Evolutionary conservation across 2,797 vertebrate species (phyloP).

Genomic region (Hydrocynus forskahlii): DNA sequence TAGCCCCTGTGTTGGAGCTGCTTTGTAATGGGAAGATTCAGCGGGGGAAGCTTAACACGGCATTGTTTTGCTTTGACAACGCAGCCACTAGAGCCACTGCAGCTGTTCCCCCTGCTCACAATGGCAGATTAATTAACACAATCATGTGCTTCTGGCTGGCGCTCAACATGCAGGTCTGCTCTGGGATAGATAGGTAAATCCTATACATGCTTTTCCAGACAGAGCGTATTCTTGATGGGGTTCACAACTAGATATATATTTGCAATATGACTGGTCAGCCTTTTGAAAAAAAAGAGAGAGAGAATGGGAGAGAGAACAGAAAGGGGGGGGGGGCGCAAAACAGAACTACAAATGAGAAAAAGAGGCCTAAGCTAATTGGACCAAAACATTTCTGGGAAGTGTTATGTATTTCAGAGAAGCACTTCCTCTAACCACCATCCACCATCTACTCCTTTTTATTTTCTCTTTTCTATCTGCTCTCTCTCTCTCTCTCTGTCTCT

Average conservation of each 20-base stretch:
- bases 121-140: conserved; percentile 99
- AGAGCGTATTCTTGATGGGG: conserved; percentile 87
- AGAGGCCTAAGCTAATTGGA: conserved; percentile 72
- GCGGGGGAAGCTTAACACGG: conserved; percentile 95
- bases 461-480: neutral
- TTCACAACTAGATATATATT: conserved; percentile 86
- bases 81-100: conserved; percentile 94
- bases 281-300: conserved; percentile 64
- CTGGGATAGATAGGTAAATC: conserved; percentile 99
- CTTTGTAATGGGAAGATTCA: conserved; percentile 98
- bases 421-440: conserved; percentile 56
- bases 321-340: conserved; percentile 4
- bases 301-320: conserved; percentile 39
- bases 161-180: conserved; percentile 99
- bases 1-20: conserved; percentile 92
- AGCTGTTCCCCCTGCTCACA: conserved; percentile 98
- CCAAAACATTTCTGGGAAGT: conserved; percentile 74
- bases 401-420: conserved; percentile 60
- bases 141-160: conserved; percentile 97
- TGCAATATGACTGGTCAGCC: conserved; percentile 88
- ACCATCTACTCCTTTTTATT: conserved; percentile 38
- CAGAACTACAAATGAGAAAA: conserved; percentile 55
- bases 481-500: conserved; percentile 18
- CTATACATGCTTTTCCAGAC: conserved; percentile 94
- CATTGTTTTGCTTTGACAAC: conserved; percentile 99